phyloP scores from a whole-genome alignment of 2,113 vertebrate genomes.

The Amphiprion ocellaris region DNA sequence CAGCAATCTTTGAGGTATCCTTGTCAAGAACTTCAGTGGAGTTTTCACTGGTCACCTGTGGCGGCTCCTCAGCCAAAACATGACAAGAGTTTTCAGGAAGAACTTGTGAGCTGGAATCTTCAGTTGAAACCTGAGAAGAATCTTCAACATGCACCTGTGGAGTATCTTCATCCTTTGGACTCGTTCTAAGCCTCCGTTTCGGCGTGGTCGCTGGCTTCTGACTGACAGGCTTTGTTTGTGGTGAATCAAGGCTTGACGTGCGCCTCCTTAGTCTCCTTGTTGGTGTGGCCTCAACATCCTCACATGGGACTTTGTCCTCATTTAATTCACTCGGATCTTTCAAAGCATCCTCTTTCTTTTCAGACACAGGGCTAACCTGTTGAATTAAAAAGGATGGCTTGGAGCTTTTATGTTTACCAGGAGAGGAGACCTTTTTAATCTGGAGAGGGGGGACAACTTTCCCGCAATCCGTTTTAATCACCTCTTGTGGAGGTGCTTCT shows the following conservation, averaged over 20 bases:
- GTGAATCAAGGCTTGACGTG: slow-evolving; percentile 58
- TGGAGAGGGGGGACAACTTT: slow-evolving; percentile 84
- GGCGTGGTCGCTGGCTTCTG: slow-evolving; percentile 67
- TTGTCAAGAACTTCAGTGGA: slow-evolving; percentile 41
- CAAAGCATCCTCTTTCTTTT: slow-evolving; percentile 66
- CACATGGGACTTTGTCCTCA: slow-evolving; percentile 58
- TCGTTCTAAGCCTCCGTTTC: slow-evolving; percentile 70
- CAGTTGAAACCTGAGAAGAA: slow-evolving; percentile 56
- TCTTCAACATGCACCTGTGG: slow-evolving; percentile 44
- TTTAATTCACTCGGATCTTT: slow-evolving; percentile 63
- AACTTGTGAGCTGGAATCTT: slow-evolving; percentile 56
- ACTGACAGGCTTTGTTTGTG: slow-evolving; percentile 63
- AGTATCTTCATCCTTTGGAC: slow-evolving; percentile 45
- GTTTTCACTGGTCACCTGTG: slow-evolving; percentile 22
- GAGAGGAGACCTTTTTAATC: slow-evolving; percentile 85
- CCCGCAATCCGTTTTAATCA: slow-evolving; percentile 53
- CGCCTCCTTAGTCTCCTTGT: slow-evolving; percentile 69
- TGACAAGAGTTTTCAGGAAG: slow-evolving; percentile 57
- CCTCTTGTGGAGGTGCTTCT: slow-evolving; percentile 64
- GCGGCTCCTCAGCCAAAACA: slow-evolving; percentile 34
- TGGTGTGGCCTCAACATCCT: slow-evolving; percentile 46
- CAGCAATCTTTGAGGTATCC: slow-evolving; percentile 24
- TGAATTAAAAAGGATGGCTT: slow-evolving; percentile 85
- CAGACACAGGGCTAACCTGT: slow-evolving; percentile 70
- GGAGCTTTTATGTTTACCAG: slow-evolving; percentile 80